Evolutionary conservation across 2,888 invertebrate genomes (phyloP).

Genomic region (Cacoxenus indagator): DNA sequence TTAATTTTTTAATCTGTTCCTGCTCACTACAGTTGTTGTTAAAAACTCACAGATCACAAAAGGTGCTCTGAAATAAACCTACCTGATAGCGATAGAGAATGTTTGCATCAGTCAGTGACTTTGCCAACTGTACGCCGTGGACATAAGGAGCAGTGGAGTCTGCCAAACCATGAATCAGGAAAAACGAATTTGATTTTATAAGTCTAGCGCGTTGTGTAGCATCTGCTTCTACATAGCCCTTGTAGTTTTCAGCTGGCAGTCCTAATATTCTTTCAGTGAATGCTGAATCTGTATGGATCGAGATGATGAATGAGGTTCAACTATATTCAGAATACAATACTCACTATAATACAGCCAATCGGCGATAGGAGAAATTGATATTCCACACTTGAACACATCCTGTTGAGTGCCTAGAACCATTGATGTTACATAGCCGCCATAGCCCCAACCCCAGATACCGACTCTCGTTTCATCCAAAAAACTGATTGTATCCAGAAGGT

Average conservation of each 20-base stretch:
- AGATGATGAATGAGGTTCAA: background rate
- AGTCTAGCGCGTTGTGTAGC: slow-evolving; percentile 89
- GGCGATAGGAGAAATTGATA: slow-evolving; percentile 93
- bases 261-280: slow-evolving; percentile 96
- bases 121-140: slow-evolving; percentile 90
- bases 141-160: slow-evolving; percentile 95
- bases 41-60: background rate
- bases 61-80: slow-evolving; percentile 44
- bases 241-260: slow-evolving; percentile 87
- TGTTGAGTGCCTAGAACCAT: slow-evolving; percentile 91
- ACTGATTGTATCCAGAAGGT: slow-evolving; percentile 84
- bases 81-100: slow-evolving; percentile 95
- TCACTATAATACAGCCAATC: slow-evolving; percentile 97
- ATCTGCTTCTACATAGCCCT: slow-evolving; percentile 93
- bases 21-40: too few relatives aligned
- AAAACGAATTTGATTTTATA: slow-evolving; percentile 89
- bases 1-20: too few relatives aligned
- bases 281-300: slow-evolving; percentile 81
- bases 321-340: slow-evolving; percentile 55
- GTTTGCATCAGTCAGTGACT: slow-evolving; percentile 88
- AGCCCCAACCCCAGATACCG: slow-evolving; percentile 97
- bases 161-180: slow-evolving; percentile 93
- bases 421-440: slow-evolving; percentile 93
- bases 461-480: slow-evolving; percentile 90
- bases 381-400: slow-evolving; percentile 91